Evolutionary conservation across 2,888 invertebrate species (phyloP).

Genomic region (Clivina fossor): DNA sequence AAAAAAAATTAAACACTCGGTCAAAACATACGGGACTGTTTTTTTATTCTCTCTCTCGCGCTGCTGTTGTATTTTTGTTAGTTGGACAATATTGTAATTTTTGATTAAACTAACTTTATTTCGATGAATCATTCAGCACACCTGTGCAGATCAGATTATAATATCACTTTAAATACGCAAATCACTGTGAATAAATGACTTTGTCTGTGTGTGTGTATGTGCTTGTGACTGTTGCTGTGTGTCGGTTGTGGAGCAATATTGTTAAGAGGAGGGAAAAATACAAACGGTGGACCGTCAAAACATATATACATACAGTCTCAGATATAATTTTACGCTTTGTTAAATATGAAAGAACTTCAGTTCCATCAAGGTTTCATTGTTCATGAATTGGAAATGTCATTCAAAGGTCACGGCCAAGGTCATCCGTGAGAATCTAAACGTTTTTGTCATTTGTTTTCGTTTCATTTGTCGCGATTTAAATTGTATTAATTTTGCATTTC

Average conservation of each 20-base stretch:
- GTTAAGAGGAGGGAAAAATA: no score
- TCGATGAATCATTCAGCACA: not conserved
- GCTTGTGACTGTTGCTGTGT: no score
- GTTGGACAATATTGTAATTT: no score
- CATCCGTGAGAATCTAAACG: no score
- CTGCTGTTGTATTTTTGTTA: no score
- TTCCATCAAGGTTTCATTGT: slow-evolving; percentile 9
- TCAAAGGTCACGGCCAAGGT: slow-evolving; percentile 11
- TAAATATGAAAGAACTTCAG: slow-evolving; percentile 9
- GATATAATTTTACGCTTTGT: slow-evolving; percentile 12
- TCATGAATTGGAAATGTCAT: slow-evolving; percentile 15
- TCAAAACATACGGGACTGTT: slow-evolving; percentile 8
- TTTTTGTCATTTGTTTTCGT: no score
- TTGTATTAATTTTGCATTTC: no score
- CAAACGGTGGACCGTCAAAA: no score
- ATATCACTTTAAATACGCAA: slow-evolving; percentile 9
- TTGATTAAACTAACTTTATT: not conserved
- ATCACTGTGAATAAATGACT: slow-evolving; percentile 8
- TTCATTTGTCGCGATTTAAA: no score
- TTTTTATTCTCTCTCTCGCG: no score
- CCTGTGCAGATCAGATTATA: slow-evolving; percentile 14
- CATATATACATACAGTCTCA: not conserved
- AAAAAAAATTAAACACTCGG: slow-evolving; percentile 9
- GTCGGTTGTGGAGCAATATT: no score
- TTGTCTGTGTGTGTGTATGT: no score